Evolutionary conservation across 1,140 invertebrate genomes (phyloP).

Genomic region (Himalopsyche phryganea): DNA sequence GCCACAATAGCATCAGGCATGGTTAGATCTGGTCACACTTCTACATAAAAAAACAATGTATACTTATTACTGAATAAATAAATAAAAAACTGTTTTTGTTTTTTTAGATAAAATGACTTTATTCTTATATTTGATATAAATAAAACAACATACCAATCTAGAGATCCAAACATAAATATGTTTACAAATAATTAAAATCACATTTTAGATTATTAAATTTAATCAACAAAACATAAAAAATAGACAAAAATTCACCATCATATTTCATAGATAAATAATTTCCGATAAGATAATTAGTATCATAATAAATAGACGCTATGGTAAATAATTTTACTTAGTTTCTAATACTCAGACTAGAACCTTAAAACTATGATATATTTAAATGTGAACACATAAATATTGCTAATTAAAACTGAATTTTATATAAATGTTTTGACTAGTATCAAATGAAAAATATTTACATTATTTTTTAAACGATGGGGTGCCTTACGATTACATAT

Average conservation of each 20-base stretch:
- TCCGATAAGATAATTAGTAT: no score
- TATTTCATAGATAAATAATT: no score
- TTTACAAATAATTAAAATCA: conserved; percentile 2
- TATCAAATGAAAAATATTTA: no score
- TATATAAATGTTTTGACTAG: no score
- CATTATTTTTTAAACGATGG: no score
- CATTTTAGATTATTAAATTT: background rate
- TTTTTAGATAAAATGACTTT: conserved; percentile 6
- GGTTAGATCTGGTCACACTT: no score
- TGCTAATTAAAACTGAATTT: conserved; percentile 8
- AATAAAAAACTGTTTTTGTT: no score
- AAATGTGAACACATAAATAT: conserved; percentile 29
- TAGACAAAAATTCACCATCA: no score
- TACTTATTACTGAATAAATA: no score
- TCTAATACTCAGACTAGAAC: conserved; percentile 21
- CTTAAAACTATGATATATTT: conserved; percentile 27
- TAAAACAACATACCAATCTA: conserved; percentile 11
- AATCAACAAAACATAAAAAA: background rate
- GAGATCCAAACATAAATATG: conserved; percentile 11
- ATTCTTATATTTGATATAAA: conserved; percentile 12
- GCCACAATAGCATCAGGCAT: no score
- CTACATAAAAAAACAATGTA: no score
- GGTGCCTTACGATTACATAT: background rate
- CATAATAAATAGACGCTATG: no score
- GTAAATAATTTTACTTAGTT: conserved; percentile 6